Conservation (phyloP, 2,113 vertebrate species). For the Crotalus horridus region DNA sequence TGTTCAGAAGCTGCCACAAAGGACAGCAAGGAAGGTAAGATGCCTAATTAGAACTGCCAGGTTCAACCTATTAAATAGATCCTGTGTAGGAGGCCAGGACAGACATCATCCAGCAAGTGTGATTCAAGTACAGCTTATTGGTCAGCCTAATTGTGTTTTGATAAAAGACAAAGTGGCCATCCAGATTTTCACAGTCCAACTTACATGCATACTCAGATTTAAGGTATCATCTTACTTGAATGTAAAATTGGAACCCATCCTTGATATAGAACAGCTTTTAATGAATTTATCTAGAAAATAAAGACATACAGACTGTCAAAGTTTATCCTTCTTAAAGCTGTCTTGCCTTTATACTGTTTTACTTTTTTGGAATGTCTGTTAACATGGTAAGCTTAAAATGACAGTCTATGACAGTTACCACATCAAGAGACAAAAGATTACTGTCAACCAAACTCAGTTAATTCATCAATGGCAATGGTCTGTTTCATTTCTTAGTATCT, state of each 20-base stretch:
- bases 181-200: neutral
- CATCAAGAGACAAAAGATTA: slow-evolving; percentile 93
- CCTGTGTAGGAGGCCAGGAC: neutral
- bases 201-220: neutral
- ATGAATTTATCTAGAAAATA: slow-evolving; percentile 15
- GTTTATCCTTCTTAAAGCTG: slow-evolving; percentile 60
- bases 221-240: neutral
- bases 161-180: neutral
- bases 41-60: neutral
- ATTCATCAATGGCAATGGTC: slow-evolving; percentile 95
- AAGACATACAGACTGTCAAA: slow-evolving; percentile 42
- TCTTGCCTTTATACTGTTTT: slow-evolving; percentile 73
- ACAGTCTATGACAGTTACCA: slow-evolving; percentile 95
- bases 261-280: rapidly evolving
- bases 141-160: neutral
- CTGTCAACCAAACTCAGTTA: slow-evolving; percentile 88
- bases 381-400: slow-evolving; percentile 96
- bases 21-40: neutral
- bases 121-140: neutral
- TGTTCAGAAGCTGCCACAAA: neutral
- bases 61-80: neutral
- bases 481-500: slow-evolving; percentile 90
- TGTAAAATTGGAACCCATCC: neutral
- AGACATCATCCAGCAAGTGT: neutral
- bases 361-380: slow-evolving; percentile 90